Percentiles rank a stretch among this genome's conserved stretches.
phyloP scores from a whole-genome alignment of 1,140 invertebrate genomes.

The Hyles vespertilio region DNA sequence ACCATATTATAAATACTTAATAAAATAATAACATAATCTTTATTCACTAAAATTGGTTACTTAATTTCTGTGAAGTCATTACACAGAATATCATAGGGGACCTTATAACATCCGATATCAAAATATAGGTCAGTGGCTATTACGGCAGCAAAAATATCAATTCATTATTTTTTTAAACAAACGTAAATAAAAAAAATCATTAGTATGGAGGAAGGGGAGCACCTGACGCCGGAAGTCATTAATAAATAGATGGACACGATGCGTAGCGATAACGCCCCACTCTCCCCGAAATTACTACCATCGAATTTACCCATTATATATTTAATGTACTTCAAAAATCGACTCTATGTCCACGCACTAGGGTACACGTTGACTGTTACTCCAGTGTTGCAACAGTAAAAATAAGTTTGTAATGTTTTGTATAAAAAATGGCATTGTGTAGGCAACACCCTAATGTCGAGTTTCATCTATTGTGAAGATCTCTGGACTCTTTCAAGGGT shows the following conservation, averaged over 20 bases:
- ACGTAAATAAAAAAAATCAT: slow-evolving; percentile 30
- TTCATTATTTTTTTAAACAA: not conserved
- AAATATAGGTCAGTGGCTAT: no score
- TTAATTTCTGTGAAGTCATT: no score
- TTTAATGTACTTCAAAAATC: slow-evolving; percentile 1
- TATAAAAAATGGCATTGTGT: slow-evolving; percentile 57
- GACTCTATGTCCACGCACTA: slow-evolving; percentile 14
- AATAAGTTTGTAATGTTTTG: slow-evolving; percentile 26
- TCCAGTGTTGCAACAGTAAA: slow-evolving; percentile 9
- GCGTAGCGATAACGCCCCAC: slow-evolving; percentile 51
- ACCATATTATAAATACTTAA: no score
- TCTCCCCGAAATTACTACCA: slow-evolving; percentile 55
- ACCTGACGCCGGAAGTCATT: slow-evolving; percentile 73
- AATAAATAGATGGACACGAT: slow-evolving; percentile 70
- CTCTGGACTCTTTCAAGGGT: slow-evolving; percentile 52
- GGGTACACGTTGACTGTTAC: slow-evolving; percentile 20
- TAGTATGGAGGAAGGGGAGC: slow-evolving; percentile 39
- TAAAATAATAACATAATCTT: no score
- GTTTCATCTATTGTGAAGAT: slow-evolving; percentile 64
- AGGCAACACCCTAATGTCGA: slow-evolving; percentile 51
- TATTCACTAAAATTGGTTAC: no score
- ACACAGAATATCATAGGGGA: no score
- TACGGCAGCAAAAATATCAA: no score
- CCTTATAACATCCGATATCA: no score
- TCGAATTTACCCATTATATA: slow-evolving; percentile 11